phyloP scores from a whole-genome alignment of 2,113 vertebrate species.

The Salvelinus namaycush region DNA sequence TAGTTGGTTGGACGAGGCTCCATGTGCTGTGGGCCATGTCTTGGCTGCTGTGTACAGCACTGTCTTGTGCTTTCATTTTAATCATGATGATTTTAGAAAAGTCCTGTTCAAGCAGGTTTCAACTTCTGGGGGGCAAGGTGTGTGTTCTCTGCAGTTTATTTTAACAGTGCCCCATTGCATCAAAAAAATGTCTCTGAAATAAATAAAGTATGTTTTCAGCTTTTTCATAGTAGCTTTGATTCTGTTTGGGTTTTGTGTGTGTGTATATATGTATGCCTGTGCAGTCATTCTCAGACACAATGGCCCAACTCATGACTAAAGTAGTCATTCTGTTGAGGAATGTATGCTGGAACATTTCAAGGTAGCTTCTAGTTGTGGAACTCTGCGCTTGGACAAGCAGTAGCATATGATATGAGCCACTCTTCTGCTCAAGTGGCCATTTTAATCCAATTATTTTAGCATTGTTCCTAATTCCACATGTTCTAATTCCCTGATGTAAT shows the following conservation, averaged over 20 bases:
- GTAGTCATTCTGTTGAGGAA: not conserved
- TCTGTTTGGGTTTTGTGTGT: conserved; percentile 19
- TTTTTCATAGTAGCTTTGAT: conserved; percentile 36
- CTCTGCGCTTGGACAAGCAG: not conserved
- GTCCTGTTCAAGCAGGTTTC: conserved; percentile 56
- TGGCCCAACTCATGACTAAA: conserved; percentile 2
- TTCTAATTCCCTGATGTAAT: conserved; percentile 17
- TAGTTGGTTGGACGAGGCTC: conserved; percentile 69
- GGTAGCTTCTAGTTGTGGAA: not conserved
- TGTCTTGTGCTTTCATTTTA: conserved; percentile 82
- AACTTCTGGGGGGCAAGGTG: conserved; percentile 31
- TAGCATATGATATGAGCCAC: conserved; percentile 10
- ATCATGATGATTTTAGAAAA: conserved; percentile 76
- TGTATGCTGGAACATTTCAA: not conserved
- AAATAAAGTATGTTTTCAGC: conserved; percentile 69
- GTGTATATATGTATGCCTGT: conserved; percentile 2
- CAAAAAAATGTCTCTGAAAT: conserved; percentile 8
- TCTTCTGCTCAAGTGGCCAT: not conserved
- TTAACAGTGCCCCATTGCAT: conserved; percentile 72
- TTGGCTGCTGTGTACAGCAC: conserved; percentile 36
- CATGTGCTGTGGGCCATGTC: conserved; percentile 36
- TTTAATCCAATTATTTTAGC: not conserved
- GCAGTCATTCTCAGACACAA: not conserved
- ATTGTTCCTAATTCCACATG: not conserved
- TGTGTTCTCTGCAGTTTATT: conserved; percentile 62